Evolutionary conservation across 2,113 vertebrate species (phyloP), one percentile per base, ranked within the genome.

Genomic region (Gallinago jamesoni): DNA sequence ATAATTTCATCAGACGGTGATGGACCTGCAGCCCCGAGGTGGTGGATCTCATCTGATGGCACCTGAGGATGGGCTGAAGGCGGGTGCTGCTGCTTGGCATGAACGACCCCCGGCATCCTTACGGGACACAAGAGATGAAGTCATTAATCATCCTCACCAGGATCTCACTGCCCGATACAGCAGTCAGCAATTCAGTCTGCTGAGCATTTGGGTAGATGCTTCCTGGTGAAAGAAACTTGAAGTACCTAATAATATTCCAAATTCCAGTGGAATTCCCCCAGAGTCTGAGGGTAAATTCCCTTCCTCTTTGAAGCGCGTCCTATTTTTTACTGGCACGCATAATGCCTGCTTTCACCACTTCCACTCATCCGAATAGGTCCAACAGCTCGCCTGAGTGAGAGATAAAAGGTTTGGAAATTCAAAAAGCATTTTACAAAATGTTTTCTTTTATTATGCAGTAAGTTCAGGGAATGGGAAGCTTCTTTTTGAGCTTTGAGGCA

Each of bases 241-340:
- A 31, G 21, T 24, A 16, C 31, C 48, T 70, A 68, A 80, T 69
- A 78, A 76, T 39, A 94, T 86, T 68, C 76, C 47, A 63, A 12
- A n/a, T 83, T 74, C 66, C 67, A 89, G 55, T 22, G 60, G 64
- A 94, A 93, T 72, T 73, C 70, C 85, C 73, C 37, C 8, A 28
- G 50, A 87, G 41, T 68, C 59, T 63, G 55, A 94, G 86, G 85
- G 87, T 96, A 91, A 94, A 87, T 87, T 85, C 87, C 78, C 59
- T 90, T 87, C 62, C 63, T 52, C 90, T 95, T 89, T 93, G 90
- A 97, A 92, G 87, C 25, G 52, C 1, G 33, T 41, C 86, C 82
- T 79, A 77, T 83, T 79, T 91, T 91, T 92, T 75, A 31, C 47
- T 74, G 80, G 47, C 84, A 60, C 25, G 33, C 67, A 41, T 86